Evolutionary conservation across 2,797 vertebrate species (phyloP).

Genomic region (Holocentrus rufus): DNA sequence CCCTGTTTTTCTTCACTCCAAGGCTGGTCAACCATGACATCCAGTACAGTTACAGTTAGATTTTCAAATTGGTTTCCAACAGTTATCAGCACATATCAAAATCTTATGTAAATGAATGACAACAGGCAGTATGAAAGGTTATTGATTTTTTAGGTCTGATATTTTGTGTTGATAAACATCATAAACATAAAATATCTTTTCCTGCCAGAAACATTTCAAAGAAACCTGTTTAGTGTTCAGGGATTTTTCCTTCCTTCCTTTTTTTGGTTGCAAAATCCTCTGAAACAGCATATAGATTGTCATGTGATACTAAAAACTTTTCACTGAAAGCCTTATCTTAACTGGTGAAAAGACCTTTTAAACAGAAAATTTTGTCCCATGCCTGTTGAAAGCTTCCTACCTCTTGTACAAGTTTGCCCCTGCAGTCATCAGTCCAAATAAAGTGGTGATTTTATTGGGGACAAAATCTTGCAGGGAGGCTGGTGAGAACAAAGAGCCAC

Average conservation of each 20-base stretch:
- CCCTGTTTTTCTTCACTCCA: constrained; percentile 75
- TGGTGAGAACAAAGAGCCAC: constrained; percentile 51
- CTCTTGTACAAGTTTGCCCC: constrained; percentile 73
- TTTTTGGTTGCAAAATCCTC: too few relatives aligned
- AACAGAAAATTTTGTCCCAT: neutral
- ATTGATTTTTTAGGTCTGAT: too few relatives aligned
- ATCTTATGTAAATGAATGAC: neutral
- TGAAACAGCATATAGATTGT: too few relatives aligned
- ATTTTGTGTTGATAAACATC: too few relatives aligned
- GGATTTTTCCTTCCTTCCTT: too few relatives aligned
- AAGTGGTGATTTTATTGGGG: constrained; percentile 69
- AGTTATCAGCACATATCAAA: neutral
- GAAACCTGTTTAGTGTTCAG: too few relatives aligned
- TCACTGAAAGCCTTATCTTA: too few relatives aligned
- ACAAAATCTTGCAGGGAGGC: constrained; percentile 68
- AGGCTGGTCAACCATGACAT: constrained; percentile 59
- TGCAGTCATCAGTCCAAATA: constrained; percentile 75
- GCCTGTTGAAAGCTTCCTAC: constrained; percentile 40
- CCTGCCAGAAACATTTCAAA: too few relatives aligned
- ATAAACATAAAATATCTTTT: too few relatives aligned
- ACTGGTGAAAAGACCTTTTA: neutral
- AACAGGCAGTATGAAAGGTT: too few relatives aligned
- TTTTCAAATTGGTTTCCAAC: too few relatives aligned
- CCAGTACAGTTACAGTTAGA: neutral
- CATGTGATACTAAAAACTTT: too few relatives aligned